Evolutionary conservation across 2,888 invertebrate species (phyloP).

Genomic region (Spodoptera littoralis): DNA sequence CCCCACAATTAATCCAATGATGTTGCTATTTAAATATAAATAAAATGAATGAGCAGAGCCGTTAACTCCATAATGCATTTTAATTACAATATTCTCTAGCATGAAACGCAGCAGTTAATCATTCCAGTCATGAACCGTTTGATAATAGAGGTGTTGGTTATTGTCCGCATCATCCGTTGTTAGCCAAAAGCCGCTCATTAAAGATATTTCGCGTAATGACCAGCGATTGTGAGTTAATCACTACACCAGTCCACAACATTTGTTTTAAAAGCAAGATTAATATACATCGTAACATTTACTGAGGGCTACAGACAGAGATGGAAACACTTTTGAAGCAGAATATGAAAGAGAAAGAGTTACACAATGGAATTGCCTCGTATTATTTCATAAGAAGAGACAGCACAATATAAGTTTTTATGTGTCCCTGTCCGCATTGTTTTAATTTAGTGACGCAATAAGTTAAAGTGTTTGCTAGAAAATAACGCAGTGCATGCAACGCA

Average conservation of each 20-base stretch:
- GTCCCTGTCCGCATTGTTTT: conserved; percentile 28
- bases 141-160: conserved; percentile 21
- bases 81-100: neutral
- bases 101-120: neutral
- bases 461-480: conserved; percentile 12
- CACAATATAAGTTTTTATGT: conserved; percentile 35
- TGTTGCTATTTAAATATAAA: too few relatives aligned
- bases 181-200: conserved; percentile 49
- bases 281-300: conserved; percentile 33
- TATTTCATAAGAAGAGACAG: conserved; percentile 42
- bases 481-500: conserved; percentile 5
- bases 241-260: conserved; percentile 51
- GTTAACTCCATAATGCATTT: neutral
- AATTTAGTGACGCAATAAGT: conserved; percentile 28
- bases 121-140: conserved; percentile 14
- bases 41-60: too few relatives aligned
- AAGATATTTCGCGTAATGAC: conserved; percentile 43
- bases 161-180: conserved; percentile 31
- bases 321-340: neutral
- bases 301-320: conserved; percentile 21
- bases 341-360: conserved; percentile 13
- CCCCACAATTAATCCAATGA: too few relatives aligned
- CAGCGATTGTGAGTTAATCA: conserved; percentile 49
- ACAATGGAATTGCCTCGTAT: conserved; percentile 28
- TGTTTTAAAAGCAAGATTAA: conserved; percentile 56